Percentiles rank a stretch among this genome's conserved stretches.
Evolutionary conservation across 2,797 vertebrate species (phyloP).

Genomic region (Loris lydekkerianus): DNA sequence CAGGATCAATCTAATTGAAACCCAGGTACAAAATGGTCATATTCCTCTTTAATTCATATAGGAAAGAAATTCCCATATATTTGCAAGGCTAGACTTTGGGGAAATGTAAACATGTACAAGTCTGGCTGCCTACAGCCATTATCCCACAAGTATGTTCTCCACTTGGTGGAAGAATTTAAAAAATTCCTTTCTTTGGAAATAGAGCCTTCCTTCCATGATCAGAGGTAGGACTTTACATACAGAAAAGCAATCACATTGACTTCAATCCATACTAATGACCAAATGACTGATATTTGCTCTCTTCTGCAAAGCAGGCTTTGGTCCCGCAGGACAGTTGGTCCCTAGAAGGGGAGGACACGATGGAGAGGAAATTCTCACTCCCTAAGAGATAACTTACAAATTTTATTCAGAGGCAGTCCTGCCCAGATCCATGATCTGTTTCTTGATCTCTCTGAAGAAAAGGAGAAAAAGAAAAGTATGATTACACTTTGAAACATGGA

Average conservation of each 20-base stretch:
- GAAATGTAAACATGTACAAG: neutral
- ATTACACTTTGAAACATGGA: neutral
- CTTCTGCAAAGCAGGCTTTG: neutral
- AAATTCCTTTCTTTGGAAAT: neutral
- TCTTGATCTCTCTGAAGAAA: constrained; percentile 15
- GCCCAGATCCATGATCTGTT: neutral
- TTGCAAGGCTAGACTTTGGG: neutral
- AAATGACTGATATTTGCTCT: neutral
- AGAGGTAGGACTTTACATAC: neutral
- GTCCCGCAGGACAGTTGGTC: neutral
- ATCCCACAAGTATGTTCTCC: neutral
- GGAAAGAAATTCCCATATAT: neutral
- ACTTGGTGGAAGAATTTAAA: neutral
- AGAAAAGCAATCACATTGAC: neutral
- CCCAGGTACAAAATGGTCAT: neutral
- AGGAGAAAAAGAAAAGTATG: neutral
- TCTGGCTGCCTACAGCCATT: neutral
- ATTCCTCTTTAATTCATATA: neutral
- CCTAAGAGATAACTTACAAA: neutral
- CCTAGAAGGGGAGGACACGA: neutral
- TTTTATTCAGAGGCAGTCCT: neutral
- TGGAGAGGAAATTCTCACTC: neutral
- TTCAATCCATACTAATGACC: neutral
- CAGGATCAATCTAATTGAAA: constrained; percentile 5
- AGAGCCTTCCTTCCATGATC: neutral